Conservation (phyloP, 35 echinoderm and acorn worm species). For the Ophioderma brevispina region DNA sequence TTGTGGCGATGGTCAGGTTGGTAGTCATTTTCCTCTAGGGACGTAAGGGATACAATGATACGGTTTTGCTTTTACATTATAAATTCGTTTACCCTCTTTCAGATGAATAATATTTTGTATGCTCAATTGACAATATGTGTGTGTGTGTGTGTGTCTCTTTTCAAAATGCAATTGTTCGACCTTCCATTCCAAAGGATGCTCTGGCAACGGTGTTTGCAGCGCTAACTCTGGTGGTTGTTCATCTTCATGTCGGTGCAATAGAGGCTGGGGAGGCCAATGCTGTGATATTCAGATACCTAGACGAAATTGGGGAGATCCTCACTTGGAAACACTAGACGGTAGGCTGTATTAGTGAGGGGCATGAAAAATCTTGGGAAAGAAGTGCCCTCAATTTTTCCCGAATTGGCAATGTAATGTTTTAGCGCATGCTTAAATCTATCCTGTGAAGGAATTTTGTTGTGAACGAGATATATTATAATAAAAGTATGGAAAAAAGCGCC, state of each 20-base stretch:
- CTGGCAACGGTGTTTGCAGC: constrained; percentile 25
- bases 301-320: neutral
- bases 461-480: too few species aligned
- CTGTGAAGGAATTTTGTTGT: too few species aligned
- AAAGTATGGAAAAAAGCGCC: too few species aligned
- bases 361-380: neutral
- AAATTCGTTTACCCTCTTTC: neutral
- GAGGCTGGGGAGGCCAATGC: neutral
- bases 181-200: neutral
- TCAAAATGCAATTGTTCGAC: neutral
- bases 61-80: too few species aligned
- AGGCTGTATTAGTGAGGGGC: neutral
- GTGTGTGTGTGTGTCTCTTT: neutral
- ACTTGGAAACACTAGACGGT: constrained; percentile 19
- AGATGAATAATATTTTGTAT: neutral
- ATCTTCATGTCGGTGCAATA: constrained; percentile 1
- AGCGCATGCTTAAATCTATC: too few species aligned
- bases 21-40: too few species aligned
- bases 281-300: neutral
- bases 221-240: neutral
- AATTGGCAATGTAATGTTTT: too few species aligned
- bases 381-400: too few species aligned
- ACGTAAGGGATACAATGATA: too few species aligned
- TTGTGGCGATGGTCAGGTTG: too few species aligned
- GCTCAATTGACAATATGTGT: neutral